Percentiles rank a stretch among this genome's conserved stretches.
Conservation (phyloP, 2,888 invertebrate species). For the Cheilosia vulpina region DNA sequence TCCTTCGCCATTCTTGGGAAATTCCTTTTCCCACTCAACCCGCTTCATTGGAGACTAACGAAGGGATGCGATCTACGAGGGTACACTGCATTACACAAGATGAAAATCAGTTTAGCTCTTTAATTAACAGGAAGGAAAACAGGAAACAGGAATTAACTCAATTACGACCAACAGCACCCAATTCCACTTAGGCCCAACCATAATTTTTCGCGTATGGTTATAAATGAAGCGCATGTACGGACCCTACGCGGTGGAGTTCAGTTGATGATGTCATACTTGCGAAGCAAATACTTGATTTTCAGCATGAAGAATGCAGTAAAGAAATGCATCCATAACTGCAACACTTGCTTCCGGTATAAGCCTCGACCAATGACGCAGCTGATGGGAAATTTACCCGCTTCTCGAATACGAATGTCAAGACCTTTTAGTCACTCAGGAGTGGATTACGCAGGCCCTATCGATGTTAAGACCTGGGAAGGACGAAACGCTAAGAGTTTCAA, state of each 20-base stretch:
- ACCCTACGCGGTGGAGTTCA: constrained; percentile 27
- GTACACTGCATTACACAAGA: constrained; percentile 10
- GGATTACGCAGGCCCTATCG: constrained; percentile 76
- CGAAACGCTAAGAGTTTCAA: constrained; percentile 71
- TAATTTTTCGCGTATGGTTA: not conserved
- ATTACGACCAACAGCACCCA: constrained; percentile 16
- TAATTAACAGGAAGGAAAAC: constrained; percentile 5
- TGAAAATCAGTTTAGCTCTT: constrained; percentile 1
- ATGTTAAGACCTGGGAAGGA: constrained; percentile 39
- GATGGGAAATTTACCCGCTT: constrained; percentile 77
- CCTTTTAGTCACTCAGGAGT: constrained; percentile 72
- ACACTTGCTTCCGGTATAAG: constrained; percentile 17
- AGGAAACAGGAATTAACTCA: constrained; percentile 4
- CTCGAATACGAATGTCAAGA: constrained; percentile 39
- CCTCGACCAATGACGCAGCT: constrained; percentile 45
- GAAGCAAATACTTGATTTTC: constrained; percentile 1
- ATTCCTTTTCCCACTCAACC: constrained; percentile 2
- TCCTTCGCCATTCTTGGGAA: constrained; percentile 15
- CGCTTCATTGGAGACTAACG: not conserved
- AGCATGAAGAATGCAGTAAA: not conserved
- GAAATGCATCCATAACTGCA: constrained; percentile 14
- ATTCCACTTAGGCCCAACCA: constrained; percentile 8
- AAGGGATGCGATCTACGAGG: constrained; percentile 1
- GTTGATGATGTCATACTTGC: constrained; percentile 2
- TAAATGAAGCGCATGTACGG: constrained; percentile 5